Evolutionary conservation across 2,797 vertebrate species (phyloP), one percentile per base, ranked within the genome.

Genomic region (Sarcophilus harrisii): DNA sequence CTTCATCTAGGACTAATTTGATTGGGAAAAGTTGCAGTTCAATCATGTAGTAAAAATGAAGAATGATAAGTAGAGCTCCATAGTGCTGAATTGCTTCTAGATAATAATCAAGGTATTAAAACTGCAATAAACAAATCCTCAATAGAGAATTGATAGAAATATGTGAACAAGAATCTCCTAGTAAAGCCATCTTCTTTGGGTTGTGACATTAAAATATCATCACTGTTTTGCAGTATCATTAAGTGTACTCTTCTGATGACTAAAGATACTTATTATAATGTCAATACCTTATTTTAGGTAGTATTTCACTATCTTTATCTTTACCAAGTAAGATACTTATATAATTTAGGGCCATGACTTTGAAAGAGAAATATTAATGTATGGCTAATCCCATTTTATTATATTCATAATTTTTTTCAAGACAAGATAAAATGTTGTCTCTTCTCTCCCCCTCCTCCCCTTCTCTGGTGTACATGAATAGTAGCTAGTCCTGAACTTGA

Each of bases 401-500:
- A 8, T 21, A 49, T 52, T 52, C 21, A 49, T 4, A 14, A 32
- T 0, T 62, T 32, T 89, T 89, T 89, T 52, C 0, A 32, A 62
- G 30, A 28, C 16, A 32, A 32, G 60, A 62, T n/a, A 66, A 66
- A n/a, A n/a, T n/a, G 3, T n/a, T 66, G 4, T 28, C 58, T 28
- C 58, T 49, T 49, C 27, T 28, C 27, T 10, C 14, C 24, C 45
- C 12, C 18, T 2, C 45, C 30, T 24, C 1, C 49, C 2, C 11
- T 18, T 49, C 24, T 90, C 6, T 30, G 18, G 10, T 45, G 2
- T 29, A 9, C 87, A 49, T 49, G 28, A 49, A 54, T 29, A 29
- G 49, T 24, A 94, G n/a, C n/a, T n/a, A 95, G 95, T 58, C 3
- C 94, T 91, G 93, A 96, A 94, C 24, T 92, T 90, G 32, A 54